A percentile compares a stretch with the other conserved stretches of the same genome.
These are phyloP conservation scores for Spatula versicolor DNA, from an alignment of 2,797 vertebrate species.

Conservation along the genomic window DNA sequence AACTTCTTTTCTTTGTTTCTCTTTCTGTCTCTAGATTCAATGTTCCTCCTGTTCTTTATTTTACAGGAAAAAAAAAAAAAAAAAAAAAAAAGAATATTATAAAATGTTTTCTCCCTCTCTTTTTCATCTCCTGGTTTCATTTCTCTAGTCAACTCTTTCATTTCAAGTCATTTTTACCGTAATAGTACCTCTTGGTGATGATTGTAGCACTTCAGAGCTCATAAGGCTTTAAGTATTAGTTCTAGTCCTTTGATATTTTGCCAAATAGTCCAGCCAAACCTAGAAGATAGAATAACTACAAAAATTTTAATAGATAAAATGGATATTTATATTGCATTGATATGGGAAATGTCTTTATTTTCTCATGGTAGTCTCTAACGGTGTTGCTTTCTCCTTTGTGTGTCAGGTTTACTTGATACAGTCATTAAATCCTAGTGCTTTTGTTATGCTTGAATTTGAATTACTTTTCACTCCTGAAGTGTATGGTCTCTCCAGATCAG, in stretches of 20 bases:
- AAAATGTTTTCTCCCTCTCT: neutral
- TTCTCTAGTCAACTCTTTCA: neutral
- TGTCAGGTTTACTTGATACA: constrained; percentile 41
- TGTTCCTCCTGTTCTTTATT: neutral
- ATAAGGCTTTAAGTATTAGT: neutral
- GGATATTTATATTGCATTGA: neutral
- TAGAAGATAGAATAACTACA: neutral
- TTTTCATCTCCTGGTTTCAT: neutral
- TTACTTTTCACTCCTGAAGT: constrained; percentile 30
- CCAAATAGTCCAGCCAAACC: neutral
- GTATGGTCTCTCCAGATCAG: constrained; percentile 17
- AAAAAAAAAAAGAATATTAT: neutral
- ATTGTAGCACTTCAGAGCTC: neutral
- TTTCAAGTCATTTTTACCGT: neutral
- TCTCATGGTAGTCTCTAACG: constrained; percentile 35
- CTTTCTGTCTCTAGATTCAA: neutral
- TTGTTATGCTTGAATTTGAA: constrained; percentile 54
- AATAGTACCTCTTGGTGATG: rapidly evolving
- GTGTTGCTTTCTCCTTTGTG: constrained; percentile 48
- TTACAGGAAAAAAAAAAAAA: neutral
- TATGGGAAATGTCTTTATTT: constrained; percentile 26
- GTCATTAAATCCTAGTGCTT: constrained; percentile 42
- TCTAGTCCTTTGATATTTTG: neutral
- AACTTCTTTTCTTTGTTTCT: neutral
- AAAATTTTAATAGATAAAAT: constrained; percentile 7